Conservation (phyloP, 2,888 invertebrate genomes). For the Agrilus cyanescens region DNA sequence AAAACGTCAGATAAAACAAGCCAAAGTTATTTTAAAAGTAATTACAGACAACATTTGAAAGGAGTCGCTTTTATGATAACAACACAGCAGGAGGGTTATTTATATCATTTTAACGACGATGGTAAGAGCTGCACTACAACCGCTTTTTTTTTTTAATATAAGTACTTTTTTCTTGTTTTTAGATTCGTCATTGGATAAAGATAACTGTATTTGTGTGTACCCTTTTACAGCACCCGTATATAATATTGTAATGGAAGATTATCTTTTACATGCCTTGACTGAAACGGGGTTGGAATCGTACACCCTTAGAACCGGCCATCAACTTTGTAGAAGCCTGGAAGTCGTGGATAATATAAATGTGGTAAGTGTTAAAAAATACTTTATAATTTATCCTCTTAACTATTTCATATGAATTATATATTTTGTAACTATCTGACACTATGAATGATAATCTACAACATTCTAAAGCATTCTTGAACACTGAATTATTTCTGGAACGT, state of each 20-base stretch:
- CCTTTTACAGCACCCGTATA: constrained; percentile 60
- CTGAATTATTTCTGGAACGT: no score
- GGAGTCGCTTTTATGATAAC: constrained; percentile 52
- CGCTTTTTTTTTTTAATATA: not conserved
- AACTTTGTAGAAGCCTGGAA: constrained; percentile 40
- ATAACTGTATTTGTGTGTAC: constrained; percentile 51
- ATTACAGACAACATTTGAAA: constrained; percentile 42
- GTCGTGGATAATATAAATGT: constrained; percentile 36
- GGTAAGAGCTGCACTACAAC: constrained; percentile 18
- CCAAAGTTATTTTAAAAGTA: constrained; percentile 29
- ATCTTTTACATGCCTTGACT: constrained; percentile 60
- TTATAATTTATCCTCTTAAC: not conserved
- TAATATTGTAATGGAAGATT: constrained; percentile 53
- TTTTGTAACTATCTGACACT: no score
- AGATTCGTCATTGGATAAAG: constrained; percentile 23
- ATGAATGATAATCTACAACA: no score
- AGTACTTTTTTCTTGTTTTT: constrained; percentile 7
- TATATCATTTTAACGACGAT: constrained; percentile 53
- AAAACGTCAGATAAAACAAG: constrained; percentile 15
- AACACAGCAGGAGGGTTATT: constrained; percentile 56
- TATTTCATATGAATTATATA: no score
- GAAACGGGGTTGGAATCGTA: constrained; percentile 67
- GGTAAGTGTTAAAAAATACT: constrained; percentile 19
- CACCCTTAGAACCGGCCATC: constrained; percentile 53
- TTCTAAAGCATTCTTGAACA: no score